Base-by-base conservation (phyloP, 2,888 invertebrate species). In the Didymodactylos carnosus region DNA sequence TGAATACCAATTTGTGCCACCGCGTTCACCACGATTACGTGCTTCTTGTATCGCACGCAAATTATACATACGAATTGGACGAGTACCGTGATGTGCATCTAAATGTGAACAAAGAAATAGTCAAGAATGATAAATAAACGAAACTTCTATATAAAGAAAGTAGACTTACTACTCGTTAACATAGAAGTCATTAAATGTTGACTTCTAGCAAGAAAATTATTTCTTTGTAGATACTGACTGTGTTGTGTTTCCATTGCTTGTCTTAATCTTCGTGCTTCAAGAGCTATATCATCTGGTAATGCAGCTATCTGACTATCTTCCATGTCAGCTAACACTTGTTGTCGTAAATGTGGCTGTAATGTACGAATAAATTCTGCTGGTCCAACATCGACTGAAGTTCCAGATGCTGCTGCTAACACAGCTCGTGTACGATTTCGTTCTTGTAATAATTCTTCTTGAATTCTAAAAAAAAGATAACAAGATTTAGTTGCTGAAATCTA, bases 271-370 rank as follows among this genome's bases (percentile, higher is more conserved):
- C 90, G 90, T 4, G 91, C 91, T 83, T 92, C 91, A 39, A 89
- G 88, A 7, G 90, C 90, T 72, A 92, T 82, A 78, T 91, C 90
- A 0, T 90, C 88, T 0, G 91, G 91, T 72, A 92, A 83, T 10
- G 88, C 88, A 19, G 90, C 89, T 80, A 92, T 88, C 82, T 91
- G 90, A n/a, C 90, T 89, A 79, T 92, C 91, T 82, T 92, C 92
- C 88, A 91, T 90, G 80, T 92, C 92, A 3, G 91, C 89, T 70
- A 92, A 84, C 73, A 92, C 91, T 87, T 90, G 89, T 82, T 90
- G 90, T 40, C 91, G 85, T 23, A 92, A 84, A 1, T 88, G 87
- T 25, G 89, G 88, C 76, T 90, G 89, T 27, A 91, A 84, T 75
- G 90, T 90, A 79, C 90, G 89, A 80, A 92, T 89, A 84, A 92